A percentile compares a stretch with the other conserved stretches of the same genome.
phyloP scores from a whole-genome alignment of 1,140 invertebrate genomes.

The Drosophila auraria region DNA sequence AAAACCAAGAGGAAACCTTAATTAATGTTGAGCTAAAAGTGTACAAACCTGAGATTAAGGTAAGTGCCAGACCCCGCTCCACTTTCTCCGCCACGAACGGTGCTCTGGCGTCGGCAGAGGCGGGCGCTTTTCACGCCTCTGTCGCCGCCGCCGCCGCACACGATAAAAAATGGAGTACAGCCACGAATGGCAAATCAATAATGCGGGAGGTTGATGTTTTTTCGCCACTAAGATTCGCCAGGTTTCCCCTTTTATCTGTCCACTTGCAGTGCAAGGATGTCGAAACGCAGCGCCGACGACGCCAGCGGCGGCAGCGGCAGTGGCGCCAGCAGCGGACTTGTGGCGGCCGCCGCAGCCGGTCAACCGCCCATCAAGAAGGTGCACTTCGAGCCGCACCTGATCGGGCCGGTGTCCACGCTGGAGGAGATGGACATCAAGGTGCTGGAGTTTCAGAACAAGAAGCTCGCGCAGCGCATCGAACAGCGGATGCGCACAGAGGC shows the following conservation, averaged over 20 bases:
- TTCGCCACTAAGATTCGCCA: constrained; percentile 22
- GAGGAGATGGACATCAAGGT: constrained; percentile 99
- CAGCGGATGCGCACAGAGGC: constrained; percentile 95
- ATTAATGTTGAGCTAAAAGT: constrained; percentile 80
- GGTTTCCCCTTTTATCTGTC: constrained; percentile 1
- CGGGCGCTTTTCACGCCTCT: constrained; percentile 11
- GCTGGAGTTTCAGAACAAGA: constrained; percentile 98
- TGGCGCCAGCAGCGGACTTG: constrained; percentile 63
- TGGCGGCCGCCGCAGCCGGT: constrained; percentile 68
- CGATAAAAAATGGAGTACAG: constrained; percentile 78
- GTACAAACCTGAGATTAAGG: constrained; percentile 67
- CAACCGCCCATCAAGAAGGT: constrained; percentile 94
- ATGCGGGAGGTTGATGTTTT: constrained; percentile 51
- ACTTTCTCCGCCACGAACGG: constrained; percentile 4
- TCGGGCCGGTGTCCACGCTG: constrained; percentile 96
- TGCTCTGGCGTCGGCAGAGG: not conserved
- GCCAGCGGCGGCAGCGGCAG: constrained; percentile 84
- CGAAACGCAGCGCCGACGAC: constrained; percentile 90
- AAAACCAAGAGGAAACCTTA: constrained; percentile 51
- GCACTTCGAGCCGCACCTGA: constrained; percentile 96
- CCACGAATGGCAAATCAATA: constrained; percentile 76
- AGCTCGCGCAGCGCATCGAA: constrained; percentile 96
- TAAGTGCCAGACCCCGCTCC: constrained; percentile 32
- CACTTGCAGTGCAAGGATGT: constrained; percentile 86
- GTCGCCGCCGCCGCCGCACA: constrained; percentile 47